Base-by-base conservation (phyloP, 2,888 invertebrate species). In the Drosophila bunnanda region DNA sequence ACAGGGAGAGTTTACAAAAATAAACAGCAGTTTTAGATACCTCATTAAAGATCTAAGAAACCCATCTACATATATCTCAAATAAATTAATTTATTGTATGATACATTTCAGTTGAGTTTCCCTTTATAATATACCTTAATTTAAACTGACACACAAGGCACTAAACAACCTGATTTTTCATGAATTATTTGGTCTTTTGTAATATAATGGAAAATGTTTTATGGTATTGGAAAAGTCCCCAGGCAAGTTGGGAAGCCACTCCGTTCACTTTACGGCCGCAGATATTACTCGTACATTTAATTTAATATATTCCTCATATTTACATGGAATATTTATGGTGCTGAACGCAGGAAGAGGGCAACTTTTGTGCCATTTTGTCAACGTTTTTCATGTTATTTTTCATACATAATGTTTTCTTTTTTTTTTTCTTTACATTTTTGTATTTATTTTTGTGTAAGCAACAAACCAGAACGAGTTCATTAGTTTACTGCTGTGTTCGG, bases 381-480 rank as follows among this genome's bases (percentile, higher is more conserved):
- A 56, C 58, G 32, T 53, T 57, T 46, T 72, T 20, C 67, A 20
- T 12, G 10, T 50, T 34, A 15, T 56, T 55, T 55, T 30, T 32
- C 38, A 38, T 52, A 9, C 25, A 4, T 44, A 15, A 4, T 30
- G 3, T 3, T 32, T 8, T 10, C 12, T 12, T 32, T 32, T 64
- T 39, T 55, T 60, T 17, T 22, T 28, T 32, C 43, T 25, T 32
- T 4, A 10, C 50, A 22, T 20, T 20, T 71, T 50, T 39, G n/a
- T 43, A 10, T 53, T 22, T 46, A 46, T 39, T 43, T 50, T 65
- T 64, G 30, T 65, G 30, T 44, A 55, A 48, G 52, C 54, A 56
- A 46, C 65, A 68, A 65, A 53, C 53, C 79, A 76, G 82, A 69
- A 68, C 61, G 70, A 88, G 85, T 88, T 82, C 88, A 82, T 87